Evolutionary conservation across 2,113 vertebrate genomes (phyloP).

Genomic region (Pithys albifrons): DNA sequence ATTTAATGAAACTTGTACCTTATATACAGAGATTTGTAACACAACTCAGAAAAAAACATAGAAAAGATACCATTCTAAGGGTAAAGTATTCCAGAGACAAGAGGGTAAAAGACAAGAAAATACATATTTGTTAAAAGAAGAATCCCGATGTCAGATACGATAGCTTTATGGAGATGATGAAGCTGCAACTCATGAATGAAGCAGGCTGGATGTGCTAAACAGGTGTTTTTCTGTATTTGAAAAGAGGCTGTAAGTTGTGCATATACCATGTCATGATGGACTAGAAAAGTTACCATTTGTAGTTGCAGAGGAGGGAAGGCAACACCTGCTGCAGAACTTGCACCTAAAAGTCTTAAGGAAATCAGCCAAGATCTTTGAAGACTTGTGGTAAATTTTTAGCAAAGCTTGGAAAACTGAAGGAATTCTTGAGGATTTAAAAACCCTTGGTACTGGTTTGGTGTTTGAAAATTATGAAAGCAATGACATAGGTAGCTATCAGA

Average conservation of each 20-base stretch:
- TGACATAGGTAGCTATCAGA: neutral
- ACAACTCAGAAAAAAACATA: neutral
- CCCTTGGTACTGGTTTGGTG: neutral
- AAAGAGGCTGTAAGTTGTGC: neutral
- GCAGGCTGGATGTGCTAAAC: neutral
- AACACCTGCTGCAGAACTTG: neutral
- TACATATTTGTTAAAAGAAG: neutral
- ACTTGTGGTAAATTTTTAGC: neutral
- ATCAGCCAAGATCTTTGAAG: neutral
- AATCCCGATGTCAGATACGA: neutral
- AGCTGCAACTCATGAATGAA: neutral
- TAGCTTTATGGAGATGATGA: neutral
- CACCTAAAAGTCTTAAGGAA: neutral
- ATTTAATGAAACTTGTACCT: neutral
- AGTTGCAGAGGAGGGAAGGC: neutral
- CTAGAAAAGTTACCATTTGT: neutral
- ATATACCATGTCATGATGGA: neutral
- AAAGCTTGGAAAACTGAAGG: neutral
- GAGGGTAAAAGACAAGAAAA: neutral
- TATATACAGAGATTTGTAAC: neutral
- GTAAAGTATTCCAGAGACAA: neutral
- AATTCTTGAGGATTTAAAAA: neutral
- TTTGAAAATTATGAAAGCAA: slow-evolving; percentile 16
- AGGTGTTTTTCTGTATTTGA: neutral
- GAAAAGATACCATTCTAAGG: neutral